Evolutionary conservation across 2,113 vertebrate genomes (phyloP).

Genomic region (Phalacrocorax pelagicus): DNA sequence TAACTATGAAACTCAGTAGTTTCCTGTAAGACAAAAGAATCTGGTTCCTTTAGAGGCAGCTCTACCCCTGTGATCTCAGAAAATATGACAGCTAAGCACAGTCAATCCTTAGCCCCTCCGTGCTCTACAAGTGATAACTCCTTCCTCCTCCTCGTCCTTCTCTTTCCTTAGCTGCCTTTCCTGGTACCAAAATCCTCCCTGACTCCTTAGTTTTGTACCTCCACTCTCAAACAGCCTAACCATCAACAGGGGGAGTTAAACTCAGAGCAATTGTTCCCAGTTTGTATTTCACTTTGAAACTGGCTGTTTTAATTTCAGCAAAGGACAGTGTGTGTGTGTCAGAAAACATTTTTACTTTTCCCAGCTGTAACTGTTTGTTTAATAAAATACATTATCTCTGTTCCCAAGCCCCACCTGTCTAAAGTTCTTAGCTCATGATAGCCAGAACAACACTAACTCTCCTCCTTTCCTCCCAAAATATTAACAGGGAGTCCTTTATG

Average conservation of each 20-base stretch:
- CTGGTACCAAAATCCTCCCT: background rate
- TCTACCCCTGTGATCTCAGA: background rate
- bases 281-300: background rate
- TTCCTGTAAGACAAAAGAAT: background rate
- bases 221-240: background rate
- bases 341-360: background rate
- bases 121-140: background rate
- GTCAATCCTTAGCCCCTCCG: background rate
- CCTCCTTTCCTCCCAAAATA: background rate
- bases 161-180: background rate
- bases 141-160: background rate
- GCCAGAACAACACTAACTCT: background rate
- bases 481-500: background rate
- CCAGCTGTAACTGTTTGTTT: background rate
- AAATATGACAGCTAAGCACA: background rate
- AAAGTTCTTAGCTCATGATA: background rate
- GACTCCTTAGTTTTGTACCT: background rate
- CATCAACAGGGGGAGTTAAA: rapidly evolving
- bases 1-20: background rate
- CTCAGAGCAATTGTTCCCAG: background rate
- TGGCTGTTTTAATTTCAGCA: background rate
- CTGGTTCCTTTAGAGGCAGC: background rate
- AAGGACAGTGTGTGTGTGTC: background rate
- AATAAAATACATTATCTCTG: background rate
- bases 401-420: background rate